Evolutionary conservation across 2,888 invertebrate species (phyloP).

Genomic region (Flexamia atlantica): DNA sequence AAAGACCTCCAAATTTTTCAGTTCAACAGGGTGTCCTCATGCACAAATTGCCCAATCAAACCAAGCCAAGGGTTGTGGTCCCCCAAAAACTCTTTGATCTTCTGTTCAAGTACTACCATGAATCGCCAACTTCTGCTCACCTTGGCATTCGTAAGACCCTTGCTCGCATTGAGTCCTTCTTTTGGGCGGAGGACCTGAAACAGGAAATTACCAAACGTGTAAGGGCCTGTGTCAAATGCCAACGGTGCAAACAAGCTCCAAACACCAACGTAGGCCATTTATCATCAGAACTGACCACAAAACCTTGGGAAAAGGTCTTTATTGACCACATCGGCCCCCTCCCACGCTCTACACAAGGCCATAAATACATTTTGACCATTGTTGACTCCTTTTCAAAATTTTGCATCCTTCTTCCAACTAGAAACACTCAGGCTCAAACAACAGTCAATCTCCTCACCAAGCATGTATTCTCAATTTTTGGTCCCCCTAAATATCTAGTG

Average conservation of each 20-base stretch:
- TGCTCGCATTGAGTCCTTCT: too few relatives aligned
- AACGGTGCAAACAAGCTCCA: not conserved
- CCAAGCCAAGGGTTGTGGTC: too few relatives aligned
- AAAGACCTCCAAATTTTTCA: too few relatives aligned
- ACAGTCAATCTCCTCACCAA: not conserved
- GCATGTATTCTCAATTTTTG: not conserved
- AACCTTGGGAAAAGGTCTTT: not conserved
- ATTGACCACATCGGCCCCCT: constrained; percentile 1
- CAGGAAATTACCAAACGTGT: not conserved
- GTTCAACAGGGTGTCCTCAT: too few relatives aligned
- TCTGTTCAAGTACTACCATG: too few relatives aligned
- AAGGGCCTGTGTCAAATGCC: not conserved
- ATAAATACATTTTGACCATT: not conserved
- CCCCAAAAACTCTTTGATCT: too few relatives aligned
- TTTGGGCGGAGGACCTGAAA: not conserved
- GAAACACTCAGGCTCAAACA: not conserved
- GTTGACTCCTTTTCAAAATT: constrained; percentile 7
- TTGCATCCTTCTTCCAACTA: not conserved
- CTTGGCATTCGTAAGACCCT: too few relatives aligned
- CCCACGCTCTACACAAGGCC: not conserved
- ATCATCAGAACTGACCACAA: not conserved
- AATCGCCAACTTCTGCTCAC: too few relatives aligned
- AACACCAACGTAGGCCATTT: constrained; percentile 1
- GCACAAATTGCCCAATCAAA: too few relatives aligned
- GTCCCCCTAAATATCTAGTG: constrained; percentile 1